Base-by-base conservation (phyloP, 2,888 invertebrate species). In the Chydorus sphaericus region DNA sequence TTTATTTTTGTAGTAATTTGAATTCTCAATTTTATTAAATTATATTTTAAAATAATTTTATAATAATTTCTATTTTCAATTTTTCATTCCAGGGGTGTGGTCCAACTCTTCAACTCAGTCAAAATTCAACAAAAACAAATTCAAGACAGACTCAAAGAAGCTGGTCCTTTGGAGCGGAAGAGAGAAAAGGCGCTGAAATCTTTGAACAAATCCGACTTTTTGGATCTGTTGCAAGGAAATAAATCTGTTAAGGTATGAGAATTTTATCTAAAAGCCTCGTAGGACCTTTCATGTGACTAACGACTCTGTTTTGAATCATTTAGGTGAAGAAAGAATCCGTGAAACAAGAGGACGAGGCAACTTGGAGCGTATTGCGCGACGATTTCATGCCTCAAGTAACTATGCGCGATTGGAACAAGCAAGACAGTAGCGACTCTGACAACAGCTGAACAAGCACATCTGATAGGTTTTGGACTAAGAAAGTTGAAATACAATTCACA, bases 101-200 rank as follows among this genome's bases (percentile, higher is more conserved):
- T 93, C 0, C 91, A 92, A 67, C 72, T 93, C 60, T 93, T 92
- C 65, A 93, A 93, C 75, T 86, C 89, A 31, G 91, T 93, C 0
- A 80, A 79, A 64, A 77, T 82, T 62, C 91, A 92, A 68, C 91
- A 92, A 69, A 85, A 81, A 67, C 78, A 80, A 55, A 71, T 91
- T 51, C 78, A 80, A 48, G 76, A 75, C 57, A 81, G 86, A 69
- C 67, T 90, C 53, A 73, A 78, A 54, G 76, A 81, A 18, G 70
- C 65, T 30, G 67, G 69, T 14, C 75, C 82, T 23, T 74, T 87
- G 33, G 85, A 87, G 67, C 76, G 81, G 28, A 84, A 83, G 65
- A 80, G 81, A 65, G 88, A 88, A 60, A 83, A 84, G 65, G 75
- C 77, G 3, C 67, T 89, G 29, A 83, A 85, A 66, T 83, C 77